Percentiles rank a stretch among this genome's conserved stretches.
Evolutionary conservation across 2,113 vertebrate genomes (phyloP).

Genomic region (Machaerirhynchus nigripectus): DNA sequence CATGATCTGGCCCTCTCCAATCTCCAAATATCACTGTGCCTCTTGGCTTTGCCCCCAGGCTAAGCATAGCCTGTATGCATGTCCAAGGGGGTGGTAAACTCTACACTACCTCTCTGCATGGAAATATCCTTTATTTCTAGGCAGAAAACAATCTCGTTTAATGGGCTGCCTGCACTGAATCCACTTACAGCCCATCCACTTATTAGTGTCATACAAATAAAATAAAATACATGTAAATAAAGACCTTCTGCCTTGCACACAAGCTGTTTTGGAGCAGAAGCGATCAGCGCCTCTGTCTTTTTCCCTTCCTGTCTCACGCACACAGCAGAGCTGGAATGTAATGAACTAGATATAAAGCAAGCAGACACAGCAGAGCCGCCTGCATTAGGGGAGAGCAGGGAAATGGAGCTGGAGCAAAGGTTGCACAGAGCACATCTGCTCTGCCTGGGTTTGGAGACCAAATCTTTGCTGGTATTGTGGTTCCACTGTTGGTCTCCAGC

Average conservation of each 20-base stretch:
- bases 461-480: background rate
- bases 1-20: background rate
- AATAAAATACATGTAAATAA: slow-evolving; percentile 32
- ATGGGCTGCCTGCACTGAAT: background rate
- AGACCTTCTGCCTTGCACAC: slow-evolving; percentile 25
- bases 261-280: background rate
- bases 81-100: background rate
- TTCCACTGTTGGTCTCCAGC: background rate
- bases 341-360: background rate
- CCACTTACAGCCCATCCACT: slow-evolving; percentile 36
- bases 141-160: slow-evolving; percentile 6
- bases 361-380: background rate
- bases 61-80: background rate
- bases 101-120: background rate
- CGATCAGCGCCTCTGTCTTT: background rate
- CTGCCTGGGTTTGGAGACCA: background rate
- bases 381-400: background rate
- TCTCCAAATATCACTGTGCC: background rate
- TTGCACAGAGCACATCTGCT: background rate
- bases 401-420: background rate
- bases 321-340: background rate
- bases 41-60: background rate
- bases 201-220: slow-evolving; percentile 44
- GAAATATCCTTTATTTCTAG: background rate
- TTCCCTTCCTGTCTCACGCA: background rate